These are phyloP conservation scores for Chionodraco myersi DNA, from an alignment of 2,113 vertebrate species.

Conservation along the genomic window DNA sequence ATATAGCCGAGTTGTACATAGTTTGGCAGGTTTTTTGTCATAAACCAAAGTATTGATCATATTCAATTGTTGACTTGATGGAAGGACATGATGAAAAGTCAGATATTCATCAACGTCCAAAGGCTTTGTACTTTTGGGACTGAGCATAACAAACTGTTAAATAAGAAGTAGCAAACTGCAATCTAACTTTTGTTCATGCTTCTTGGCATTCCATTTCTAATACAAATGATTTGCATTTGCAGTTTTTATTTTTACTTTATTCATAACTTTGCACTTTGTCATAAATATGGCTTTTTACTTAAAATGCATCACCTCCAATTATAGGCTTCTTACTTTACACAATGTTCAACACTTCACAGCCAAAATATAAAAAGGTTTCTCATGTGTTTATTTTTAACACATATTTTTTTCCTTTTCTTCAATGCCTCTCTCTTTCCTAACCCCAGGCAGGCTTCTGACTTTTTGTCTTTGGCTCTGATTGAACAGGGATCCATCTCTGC, in stretches of 20 bases:
- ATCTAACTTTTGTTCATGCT: not conserved
- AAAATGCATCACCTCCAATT: slow-evolving; percentile 11
- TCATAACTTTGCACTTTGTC: not conserved
- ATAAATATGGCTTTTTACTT: slow-evolving; percentile 1
- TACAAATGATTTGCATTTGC: not conserved
- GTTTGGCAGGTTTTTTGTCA: not conserved
- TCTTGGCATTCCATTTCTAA: not conserved
- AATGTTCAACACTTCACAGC: slow-evolving; percentile 3
- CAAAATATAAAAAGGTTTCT: slow-evolving; percentile 10
- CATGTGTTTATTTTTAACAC: not conserved
- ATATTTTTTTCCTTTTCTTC: not conserved
- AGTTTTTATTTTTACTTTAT: not conserved
- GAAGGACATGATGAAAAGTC: not conserved
- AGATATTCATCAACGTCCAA: not conserved
- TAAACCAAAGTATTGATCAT: not conserved
- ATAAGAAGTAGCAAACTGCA: not conserved
- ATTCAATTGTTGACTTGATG: not conserved
- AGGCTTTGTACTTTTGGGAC: no score
- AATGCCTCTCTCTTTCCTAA: not conserved
- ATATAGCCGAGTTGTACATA: no score
- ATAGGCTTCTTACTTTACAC: not conserved
- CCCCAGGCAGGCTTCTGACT: not conserved
- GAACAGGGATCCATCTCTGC: slow-evolving; percentile 22
- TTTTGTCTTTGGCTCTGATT: slow-evolving; percentile 14
- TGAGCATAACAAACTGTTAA: no score